Evolutionary conservation across 2,888 invertebrate genomes (phyloP).

Genomic region (Elegia similella): DNA sequence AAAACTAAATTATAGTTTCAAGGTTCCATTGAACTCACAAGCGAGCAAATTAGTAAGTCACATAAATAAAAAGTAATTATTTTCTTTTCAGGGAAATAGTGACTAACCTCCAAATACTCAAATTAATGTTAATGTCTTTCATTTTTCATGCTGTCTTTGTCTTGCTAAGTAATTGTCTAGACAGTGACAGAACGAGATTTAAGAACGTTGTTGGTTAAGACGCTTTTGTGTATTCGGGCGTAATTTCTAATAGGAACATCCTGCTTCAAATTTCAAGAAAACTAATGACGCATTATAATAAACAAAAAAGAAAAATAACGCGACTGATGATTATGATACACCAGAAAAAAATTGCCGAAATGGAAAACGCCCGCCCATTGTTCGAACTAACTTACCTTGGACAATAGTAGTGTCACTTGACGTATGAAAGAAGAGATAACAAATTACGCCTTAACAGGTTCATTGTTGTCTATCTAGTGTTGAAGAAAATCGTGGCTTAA

Average conservation of each 20-base stretch:
- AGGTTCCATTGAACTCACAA: not conserved
- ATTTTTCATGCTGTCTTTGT: no score
- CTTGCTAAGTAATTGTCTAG: no score
- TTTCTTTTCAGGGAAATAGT: not conserved
- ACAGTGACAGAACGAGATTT: no score
- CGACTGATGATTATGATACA: not conserved
- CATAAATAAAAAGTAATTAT: not conserved
- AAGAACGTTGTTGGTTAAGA: no score
- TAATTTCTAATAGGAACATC: not conserved
- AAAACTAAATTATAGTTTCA: not conserved
- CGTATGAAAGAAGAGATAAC: slow-evolving; percentile 13
- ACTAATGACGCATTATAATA: not conserved
- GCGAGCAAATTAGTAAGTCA: not conserved
- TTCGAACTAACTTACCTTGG: not conserved
- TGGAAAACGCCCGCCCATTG: slow-evolving; percentile 1
- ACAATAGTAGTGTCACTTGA: slow-evolving; percentile 13
- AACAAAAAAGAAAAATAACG: not conserved
- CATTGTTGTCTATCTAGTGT: slow-evolving; percentile 8
- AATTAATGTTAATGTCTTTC: no score
- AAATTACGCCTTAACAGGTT: slow-evolving; percentile 7
- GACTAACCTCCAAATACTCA: no score
- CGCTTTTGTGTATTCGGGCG: no score
- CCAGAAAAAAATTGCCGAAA: not conserved
- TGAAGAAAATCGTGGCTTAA: not conserved
- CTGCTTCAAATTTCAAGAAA: not conserved